A percentile compares a stretch with the other conserved stretches of the same genome.
Evolutionary conservation across 1,140 invertebrate genomes (phyloP).

Genomic region (Achatina immaculata): DNA sequence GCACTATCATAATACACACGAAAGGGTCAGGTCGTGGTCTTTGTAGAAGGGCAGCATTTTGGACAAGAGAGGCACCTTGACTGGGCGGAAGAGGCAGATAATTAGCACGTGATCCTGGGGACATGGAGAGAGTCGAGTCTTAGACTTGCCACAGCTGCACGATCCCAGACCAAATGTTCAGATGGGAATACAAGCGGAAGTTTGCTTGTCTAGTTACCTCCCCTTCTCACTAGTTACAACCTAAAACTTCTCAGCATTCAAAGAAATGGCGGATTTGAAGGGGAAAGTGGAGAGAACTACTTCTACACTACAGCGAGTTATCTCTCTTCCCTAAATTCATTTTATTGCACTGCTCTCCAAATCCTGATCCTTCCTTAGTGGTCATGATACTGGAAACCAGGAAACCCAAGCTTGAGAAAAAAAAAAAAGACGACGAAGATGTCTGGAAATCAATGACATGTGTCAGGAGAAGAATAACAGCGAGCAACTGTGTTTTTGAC

Average conservation of each 20-base stretch:
- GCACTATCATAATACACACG: not conserved
- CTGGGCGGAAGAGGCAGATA: not conserved
- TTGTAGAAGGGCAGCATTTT: not conserved
- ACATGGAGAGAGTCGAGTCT: not conserved
- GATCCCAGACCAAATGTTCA: not conserved
- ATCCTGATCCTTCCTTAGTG: too few relatives aligned
- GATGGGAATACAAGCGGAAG: not conserved
- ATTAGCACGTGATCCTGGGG: slow-evolving; percentile 11
- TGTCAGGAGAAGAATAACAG: not conserved
- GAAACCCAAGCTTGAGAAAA: too few relatives aligned
- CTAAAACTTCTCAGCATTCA: too few relatives aligned
- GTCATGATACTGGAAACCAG: too few relatives aligned
- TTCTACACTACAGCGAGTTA: too few relatives aligned
- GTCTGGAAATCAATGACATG: not conserved
- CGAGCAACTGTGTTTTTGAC: not conserved
- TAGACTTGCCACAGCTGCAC: not conserved
- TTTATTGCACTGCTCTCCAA: too few relatives aligned
- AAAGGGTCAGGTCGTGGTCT: not conserved
- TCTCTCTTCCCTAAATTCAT: too few relatives aligned
- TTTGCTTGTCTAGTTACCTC: not conserved
- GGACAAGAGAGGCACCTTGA: not conserved
- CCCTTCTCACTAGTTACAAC: too few relatives aligned
- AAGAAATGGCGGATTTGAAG: too few relatives aligned
- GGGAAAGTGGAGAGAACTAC: too few relatives aligned
- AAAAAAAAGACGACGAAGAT: not conserved